Evolutionary conservation across 2,797 vertebrate species (phyloP).

Genomic region (Dendrocincla fuliginosa): DNA sequence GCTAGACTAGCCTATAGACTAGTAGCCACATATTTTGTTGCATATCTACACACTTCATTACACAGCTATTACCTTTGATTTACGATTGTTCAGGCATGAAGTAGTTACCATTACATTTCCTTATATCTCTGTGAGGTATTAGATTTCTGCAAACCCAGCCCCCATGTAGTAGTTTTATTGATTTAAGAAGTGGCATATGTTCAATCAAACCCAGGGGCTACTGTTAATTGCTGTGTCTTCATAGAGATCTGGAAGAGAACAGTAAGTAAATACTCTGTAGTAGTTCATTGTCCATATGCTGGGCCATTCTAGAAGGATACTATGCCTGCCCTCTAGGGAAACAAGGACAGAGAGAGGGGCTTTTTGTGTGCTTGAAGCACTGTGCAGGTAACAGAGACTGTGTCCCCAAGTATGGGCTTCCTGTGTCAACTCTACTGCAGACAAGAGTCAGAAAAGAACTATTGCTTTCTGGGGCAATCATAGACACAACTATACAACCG

Average conservation of each 20-base stretch:
- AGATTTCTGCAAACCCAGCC: constrained; percentile 26
- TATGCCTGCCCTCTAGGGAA: background rate
- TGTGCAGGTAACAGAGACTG: background rate
- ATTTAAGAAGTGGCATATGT: constrained; percentile 25
- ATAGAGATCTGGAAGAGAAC: background rate
- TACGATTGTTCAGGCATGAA: background rate
- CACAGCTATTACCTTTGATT: constrained; percentile 14
- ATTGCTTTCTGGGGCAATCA: background rate
- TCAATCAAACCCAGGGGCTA: constrained; percentile 39
- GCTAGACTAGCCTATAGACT: background rate
- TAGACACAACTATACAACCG: background rate
- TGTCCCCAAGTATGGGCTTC: fast-evolving
- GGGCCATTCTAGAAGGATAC: background rate
- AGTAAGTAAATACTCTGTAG: background rate
- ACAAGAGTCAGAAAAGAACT: background rate
- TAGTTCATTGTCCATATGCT: background rate
- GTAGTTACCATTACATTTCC: background rate
- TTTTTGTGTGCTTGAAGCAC: background rate
- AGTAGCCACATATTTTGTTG: background rate
- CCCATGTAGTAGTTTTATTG: background rate
- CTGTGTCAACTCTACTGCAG: background rate
- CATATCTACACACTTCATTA: background rate
- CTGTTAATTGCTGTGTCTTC: background rate
- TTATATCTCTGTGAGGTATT: constrained; percentile 9
- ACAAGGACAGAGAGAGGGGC: background rate